Base-by-base conservation (phyloP, 2,797 vertebrate genomes). In the Antennarius maculatus region DNA sequence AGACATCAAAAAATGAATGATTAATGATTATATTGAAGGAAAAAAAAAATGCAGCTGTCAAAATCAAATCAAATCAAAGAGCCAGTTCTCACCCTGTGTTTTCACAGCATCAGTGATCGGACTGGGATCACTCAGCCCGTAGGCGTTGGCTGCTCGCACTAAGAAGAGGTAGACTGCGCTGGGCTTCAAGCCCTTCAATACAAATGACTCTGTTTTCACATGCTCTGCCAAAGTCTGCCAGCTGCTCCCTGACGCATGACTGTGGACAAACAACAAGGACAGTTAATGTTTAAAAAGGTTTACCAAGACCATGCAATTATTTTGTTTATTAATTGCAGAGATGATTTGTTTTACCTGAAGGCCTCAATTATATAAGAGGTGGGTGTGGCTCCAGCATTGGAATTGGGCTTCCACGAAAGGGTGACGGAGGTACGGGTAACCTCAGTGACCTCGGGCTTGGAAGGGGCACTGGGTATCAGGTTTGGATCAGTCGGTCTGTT, bases 171-270 rank as follows among this genome's bases (percentile, higher is more conserved):
- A 99, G 93, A 98, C 95, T 43, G 95, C 96, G 42, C 95, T 97
- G 75, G 97, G 94, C 90, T 95, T 97, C 85, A 99, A 94, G 75
- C 94, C 95, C 92, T 96, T 99, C 77, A 98, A 85, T 51, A 96
- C 91, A 82, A 94, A 97, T 58, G 92, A 94, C 90, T 99, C 97
- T 0, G 92, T 96, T 94, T 95, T 98, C 90, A 99, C 96, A 71
- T 97, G 96, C 81, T 99, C 97, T 16, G 96, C 97, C 81, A 99
- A 94, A 0, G 97, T 99, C 92, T 97, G 97, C 98, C 98, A 99
- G 90, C 95, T 99, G 93, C 98, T 99, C 28, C 97, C 97, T 62
- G 97, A 96, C 39, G 96, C 95, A 70, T 98, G 97, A 89, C 98
- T 99, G 81, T 34, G 46, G 57, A 77, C 45, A 69, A 66, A 78